Conservation (phyloP, 1,140 invertebrate genomes). For the Sipha flava region DNA sequence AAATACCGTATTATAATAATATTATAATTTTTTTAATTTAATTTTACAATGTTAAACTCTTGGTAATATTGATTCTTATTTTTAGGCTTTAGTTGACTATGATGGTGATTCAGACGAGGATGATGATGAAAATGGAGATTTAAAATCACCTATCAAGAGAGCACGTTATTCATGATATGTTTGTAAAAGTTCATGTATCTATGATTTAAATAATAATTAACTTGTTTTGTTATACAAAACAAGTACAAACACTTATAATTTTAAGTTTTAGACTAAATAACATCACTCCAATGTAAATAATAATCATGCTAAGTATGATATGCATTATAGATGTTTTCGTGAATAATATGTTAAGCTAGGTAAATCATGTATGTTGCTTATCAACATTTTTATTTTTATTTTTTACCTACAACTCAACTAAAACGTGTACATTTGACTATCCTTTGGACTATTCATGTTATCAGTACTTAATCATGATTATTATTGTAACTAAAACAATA, state of each 20-base stretch:
- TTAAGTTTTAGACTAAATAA: slow-evolving; percentile 16
- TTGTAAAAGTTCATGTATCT: slow-evolving; percentile 13
- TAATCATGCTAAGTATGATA: slow-evolving; percentile 5
- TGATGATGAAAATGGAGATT: slow-evolving; percentile 50
- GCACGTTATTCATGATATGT: slow-evolving; percentile 33
- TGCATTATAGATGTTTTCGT: slow-evolving; percentile 14
- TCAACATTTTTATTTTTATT: slow-evolving; percentile 12
- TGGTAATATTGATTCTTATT: slow-evolving; percentile 30
- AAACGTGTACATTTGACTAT: slow-evolving; percentile 24
- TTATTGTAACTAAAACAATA: slow-evolving; percentile 3
- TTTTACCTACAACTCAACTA: not conserved
- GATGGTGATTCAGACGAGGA: slow-evolving; percentile 92
- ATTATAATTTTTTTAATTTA: no score
- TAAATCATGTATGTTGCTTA: slow-evolving; percentile 25
- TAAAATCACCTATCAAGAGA: slow-evolving; percentile 30
- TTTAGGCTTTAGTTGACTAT: slow-evolving; percentile 81
- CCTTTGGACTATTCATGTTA: not conserved
- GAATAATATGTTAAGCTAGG: slow-evolving; percentile 9
- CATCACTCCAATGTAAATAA: slow-evolving; percentile 23
- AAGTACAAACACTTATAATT: slow-evolving; percentile 4
- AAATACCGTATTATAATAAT: no score
- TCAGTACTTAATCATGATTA: slow-evolving; percentile 26
- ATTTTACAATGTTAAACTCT: not conserved
- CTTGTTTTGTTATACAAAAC: slow-evolving; percentile 24
- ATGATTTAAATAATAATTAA: slow-evolving; percentile 13